Conservation (phyloP, 2,113 vertebrate genomes). For the Rhegmatorhina hoffmannsi region DNA sequence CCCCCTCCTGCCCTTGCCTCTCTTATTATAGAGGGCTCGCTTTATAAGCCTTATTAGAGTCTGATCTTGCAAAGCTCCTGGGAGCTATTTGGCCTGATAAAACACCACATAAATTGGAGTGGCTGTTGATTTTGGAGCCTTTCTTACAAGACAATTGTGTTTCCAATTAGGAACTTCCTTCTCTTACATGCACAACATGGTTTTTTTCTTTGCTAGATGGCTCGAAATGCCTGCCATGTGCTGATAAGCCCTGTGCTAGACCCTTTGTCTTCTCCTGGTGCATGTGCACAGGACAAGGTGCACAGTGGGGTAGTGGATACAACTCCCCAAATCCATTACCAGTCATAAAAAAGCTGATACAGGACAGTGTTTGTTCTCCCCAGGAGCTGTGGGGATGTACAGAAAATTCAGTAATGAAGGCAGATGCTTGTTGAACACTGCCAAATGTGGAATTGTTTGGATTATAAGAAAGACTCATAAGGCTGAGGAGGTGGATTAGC, state of each 20-base stretch:
- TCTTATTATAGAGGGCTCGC: neutral
- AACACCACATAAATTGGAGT: conserved; percentile 49
- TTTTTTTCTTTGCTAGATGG: neutral
- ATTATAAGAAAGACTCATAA: neutral
- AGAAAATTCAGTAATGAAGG: neutral
- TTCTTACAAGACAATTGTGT: neutral
- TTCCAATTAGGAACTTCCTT: conserved; percentile 55
- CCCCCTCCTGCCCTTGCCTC: neutral
- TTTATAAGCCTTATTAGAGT: conserved; percentile 43
- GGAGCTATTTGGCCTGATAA: conserved; percentile 52
- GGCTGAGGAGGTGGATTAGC: neutral
- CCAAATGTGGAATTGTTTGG: neutral
- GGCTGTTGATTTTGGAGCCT: conserved; percentile 57
- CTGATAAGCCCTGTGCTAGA: conserved; percentile 41
- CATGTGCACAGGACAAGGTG: neutral
- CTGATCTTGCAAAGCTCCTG: conserved; percentile 20
- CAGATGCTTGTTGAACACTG: neutral
- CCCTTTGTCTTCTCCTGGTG: conserved; percentile 20
- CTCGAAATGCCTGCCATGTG: conserved; percentile 36
- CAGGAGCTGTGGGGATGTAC: neutral
- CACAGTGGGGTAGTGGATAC: neutral
- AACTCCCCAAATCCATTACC: neutral
- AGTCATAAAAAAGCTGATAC: neutral
- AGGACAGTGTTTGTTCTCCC: neutral
- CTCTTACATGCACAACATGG: neutral